Evolutionary conservation across 2,797 vertebrate genomes (phyloP).

Genomic region (Labeo calbasu): DNA sequence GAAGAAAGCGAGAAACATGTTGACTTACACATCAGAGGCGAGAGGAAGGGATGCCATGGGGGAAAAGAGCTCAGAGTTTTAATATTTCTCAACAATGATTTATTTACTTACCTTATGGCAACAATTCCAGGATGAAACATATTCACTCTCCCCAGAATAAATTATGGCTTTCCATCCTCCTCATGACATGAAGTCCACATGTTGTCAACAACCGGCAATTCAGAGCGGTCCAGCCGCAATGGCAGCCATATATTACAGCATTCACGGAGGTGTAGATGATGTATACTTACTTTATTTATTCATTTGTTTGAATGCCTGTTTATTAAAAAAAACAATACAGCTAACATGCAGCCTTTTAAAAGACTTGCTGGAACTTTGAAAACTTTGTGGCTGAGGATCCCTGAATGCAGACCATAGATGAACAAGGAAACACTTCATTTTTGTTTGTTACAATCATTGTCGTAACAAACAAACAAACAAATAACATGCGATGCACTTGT

Average conservation of each 20-base stretch:
- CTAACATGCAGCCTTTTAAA: constrained; percentile 23
- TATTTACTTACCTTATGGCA: constrained; percentile 76
- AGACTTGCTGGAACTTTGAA: constrained; percentile 36
- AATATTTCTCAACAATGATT: constrained; percentile 76
- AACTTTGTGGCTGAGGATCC: constrained; percentile 1
- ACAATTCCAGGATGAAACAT: constrained; percentile 61
- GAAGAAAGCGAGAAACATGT: constrained; percentile 36
- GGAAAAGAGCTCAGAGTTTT: constrained; percentile 62
- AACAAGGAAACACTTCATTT: neutral
- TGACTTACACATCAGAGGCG: constrained; percentile 57
- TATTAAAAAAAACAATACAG: constrained; percentile 25
- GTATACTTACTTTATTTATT: constrained; percentile 4
- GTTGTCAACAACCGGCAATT: constrained; percentile 30
- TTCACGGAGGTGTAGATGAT: neutral
- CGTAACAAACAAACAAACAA: no score
- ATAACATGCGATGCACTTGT: no score
- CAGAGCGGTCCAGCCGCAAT: neutral
- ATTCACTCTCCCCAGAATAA: constrained; percentile 58
- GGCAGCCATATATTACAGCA: constrained; percentile 9
- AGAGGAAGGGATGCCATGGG: constrained; percentile 37
- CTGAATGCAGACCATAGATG: constrained; percentile 18
- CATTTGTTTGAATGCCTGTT: constrained; percentile 21
- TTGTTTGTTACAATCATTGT: no score
- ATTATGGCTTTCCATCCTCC: constrained; percentile 47
- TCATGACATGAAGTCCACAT: constrained; percentile 45